Base-by-base conservation (phyloP, 1,140 invertebrate genomes). In the Halictus rubicundus region DNA sequence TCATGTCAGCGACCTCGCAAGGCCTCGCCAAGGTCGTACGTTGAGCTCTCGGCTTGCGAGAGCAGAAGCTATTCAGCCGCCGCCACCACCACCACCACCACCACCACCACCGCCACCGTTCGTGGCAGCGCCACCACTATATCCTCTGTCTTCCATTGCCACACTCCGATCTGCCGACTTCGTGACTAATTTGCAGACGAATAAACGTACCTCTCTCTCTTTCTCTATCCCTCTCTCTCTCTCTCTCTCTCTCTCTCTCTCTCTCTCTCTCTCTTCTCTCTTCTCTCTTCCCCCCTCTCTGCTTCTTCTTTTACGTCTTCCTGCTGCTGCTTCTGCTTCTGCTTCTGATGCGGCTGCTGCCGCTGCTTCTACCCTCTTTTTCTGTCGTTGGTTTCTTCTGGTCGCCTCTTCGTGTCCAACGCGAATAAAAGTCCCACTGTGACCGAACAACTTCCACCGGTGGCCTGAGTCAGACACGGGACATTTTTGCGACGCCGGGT, bases 1-100 rank as follows among this genome's bases (percentile, higher is more conserved):
- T 89, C 91, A 91, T 90, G 92, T 92, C 92, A 90, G 90, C 87
- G 91, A 93, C 91, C 92, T 90, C 87, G 89, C 92, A 92, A 92
- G 92, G 92, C 87, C 92, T 88, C 89, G 74, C 89, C 91, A 93
- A 93, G 92, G 92, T 89, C 92, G 92, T 92, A 89, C 91, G 88
- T 92, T 92, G 90, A 92, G 92, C 90, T 87, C 87, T 81, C 87
- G 76, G 63, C 84, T 16, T 52, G 76, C 86, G 85, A 89, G 88
- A 89, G 88, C 85, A 88, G 89, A 87, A 91, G 90, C 87, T 90
- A 87, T 89, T 90, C 87, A 88, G 82, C 87, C 49, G 16, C 46
- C 46, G 19, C 49, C 49, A 52, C 49, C 19, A 52, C 16, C 49
- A 52, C 16, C 49, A 52, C 49, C 87, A 87, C 86, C 83, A 82